Evolutionary conservation across 1,140 invertebrate genomes (phyloP).

Genomic region (Bombus waltoni): DNA sequence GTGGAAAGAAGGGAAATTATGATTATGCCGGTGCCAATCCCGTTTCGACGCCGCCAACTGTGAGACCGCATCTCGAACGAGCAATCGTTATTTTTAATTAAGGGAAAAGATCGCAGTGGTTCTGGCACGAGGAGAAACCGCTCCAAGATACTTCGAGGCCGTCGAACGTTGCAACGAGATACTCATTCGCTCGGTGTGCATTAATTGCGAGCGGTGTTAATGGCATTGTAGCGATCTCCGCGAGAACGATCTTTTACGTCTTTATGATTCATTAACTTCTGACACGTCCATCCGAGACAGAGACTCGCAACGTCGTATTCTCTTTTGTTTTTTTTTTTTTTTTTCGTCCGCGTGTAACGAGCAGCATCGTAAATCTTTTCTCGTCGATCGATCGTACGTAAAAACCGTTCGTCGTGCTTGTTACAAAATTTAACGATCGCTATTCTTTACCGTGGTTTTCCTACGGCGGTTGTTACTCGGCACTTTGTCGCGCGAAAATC

Average conservation of each 20-base stretch:
- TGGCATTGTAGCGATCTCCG: slow-evolving; percentile 38
- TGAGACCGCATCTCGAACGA: slow-evolving; percentile 41
- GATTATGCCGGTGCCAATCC: slow-evolving; percentile 65
- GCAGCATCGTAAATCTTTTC: slow-evolving; percentile 10
- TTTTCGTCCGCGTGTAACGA: neutral
- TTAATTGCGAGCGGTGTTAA: slow-evolving; percentile 59
- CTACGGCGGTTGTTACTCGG: neutral
- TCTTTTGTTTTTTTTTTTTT: neutral
- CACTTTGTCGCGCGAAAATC: neutral
- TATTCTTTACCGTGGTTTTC: neutral
- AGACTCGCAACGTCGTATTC: neutral
- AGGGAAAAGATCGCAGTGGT: slow-evolving; percentile 46
- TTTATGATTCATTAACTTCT: slow-evolving; percentile 45
- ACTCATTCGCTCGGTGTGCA: neutral
- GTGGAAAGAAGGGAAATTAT: slow-evolving; percentile 66
- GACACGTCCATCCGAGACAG: neutral
- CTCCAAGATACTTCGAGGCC: slow-evolving; percentile 37
- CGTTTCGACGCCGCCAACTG: slow-evolving; percentile 52
- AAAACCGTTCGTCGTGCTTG: too few relatives aligned
- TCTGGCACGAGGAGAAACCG: slow-evolving; percentile 47
- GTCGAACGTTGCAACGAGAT: slow-evolving; percentile 38
- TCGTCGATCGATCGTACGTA: neutral
- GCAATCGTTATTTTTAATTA: slow-evolving; percentile 70
- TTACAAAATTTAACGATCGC: neutral
- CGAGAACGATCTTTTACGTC: slow-evolving; percentile 13